Percentiles rank a stretch among this genome's conserved stretches.
Evolutionary conservation across 37 sponge, comb jelly and placozoan species (phyloP).

Genomic region (Chondrosia reniformis): DNA sequence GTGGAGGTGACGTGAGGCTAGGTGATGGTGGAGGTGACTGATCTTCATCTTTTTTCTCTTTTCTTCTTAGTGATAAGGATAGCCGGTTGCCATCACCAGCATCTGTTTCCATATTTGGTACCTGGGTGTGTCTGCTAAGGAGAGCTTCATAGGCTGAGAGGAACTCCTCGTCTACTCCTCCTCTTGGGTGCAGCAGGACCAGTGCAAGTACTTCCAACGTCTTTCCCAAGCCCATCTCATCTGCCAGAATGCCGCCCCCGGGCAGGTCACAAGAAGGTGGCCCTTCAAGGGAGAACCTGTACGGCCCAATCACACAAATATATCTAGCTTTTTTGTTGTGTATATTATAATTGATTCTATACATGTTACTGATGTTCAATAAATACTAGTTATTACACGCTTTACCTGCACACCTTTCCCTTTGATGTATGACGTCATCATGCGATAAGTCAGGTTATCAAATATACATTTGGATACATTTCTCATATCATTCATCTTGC

Average conservation of each 20-base stretch:
- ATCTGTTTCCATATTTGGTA: background rate
- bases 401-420: no score
- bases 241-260: conserved; percentile 89
- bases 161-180: background rate
- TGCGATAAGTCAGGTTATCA: background rate
- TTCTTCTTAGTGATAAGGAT: background rate
- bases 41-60: background rate
- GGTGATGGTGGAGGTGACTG: background rate
- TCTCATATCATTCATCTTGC: no score
- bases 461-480: no score
- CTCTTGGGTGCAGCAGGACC: conserved; percentile 35
- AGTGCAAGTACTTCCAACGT: conserved; percentile 91
- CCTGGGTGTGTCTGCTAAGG: background rate
- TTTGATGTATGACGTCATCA: no score
- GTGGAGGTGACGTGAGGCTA: background rate
- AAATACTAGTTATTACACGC: background rate
- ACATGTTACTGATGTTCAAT: background rate
- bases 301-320: background rate
- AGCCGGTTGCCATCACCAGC: background rate
- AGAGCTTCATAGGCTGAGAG: background rate
- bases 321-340: background rate
- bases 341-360: background rate
- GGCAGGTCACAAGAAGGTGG: background rate
- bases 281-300: conserved; percentile 26
- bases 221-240: conserved; percentile 99